Conservation (phyloP, 2,113 vertebrate species). For the Geococcyx californianus region DNA sequence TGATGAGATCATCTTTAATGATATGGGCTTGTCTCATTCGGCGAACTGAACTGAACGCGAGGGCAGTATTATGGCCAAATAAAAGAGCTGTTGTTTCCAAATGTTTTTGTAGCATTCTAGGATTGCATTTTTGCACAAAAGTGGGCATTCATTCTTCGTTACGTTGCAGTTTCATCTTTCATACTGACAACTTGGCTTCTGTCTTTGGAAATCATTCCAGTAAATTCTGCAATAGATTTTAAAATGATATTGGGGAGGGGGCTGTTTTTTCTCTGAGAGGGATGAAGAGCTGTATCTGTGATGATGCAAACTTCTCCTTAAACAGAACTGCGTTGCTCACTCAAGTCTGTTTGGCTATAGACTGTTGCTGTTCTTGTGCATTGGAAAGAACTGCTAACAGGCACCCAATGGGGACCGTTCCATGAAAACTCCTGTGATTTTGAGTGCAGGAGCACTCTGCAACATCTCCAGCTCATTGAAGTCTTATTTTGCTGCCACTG, state of each 20-base stretch:
- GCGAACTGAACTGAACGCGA: neutral
- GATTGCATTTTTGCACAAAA: neutral
- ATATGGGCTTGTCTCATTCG: neutral
- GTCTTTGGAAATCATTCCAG: neutral
- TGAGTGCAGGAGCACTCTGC: neutral
- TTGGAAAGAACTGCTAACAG: neutral
- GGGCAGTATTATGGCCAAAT: neutral
- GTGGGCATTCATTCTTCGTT: neutral
- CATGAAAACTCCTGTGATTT: neutral
- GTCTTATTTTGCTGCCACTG: neutral
- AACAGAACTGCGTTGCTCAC: neutral
- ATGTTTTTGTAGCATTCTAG: slow-evolving; percentile 17
- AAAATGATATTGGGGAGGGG: neutral
- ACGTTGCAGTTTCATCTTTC: neutral
- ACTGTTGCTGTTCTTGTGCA: neutral
- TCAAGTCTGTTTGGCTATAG: neutral
- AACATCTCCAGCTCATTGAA: neutral
- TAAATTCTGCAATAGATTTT: neutral
- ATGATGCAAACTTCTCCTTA: neutral
- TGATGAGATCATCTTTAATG: neutral
- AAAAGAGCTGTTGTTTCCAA: slow-evolving; percentile 19
- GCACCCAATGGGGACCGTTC: neutral
- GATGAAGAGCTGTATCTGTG: neutral
- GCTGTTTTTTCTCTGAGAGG: neutral
- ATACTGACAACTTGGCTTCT: neutral